Evolutionary conservation across 1,140 invertebrate species (phyloP).

Genomic region (Oryzaephilus surinamensis): DNA sequence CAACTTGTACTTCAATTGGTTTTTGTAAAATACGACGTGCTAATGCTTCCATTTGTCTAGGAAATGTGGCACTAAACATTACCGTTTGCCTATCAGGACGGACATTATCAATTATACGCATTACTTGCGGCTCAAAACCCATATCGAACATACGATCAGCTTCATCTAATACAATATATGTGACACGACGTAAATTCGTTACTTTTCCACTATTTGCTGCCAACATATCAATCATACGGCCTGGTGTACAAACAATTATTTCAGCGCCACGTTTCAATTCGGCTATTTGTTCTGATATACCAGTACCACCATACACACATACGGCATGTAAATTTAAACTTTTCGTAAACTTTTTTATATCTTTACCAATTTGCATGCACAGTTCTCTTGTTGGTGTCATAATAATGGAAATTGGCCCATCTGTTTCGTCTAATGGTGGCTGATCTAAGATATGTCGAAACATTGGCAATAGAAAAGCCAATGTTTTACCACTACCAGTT

Average conservation of each 20-base stretch:
- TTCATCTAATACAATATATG: constrained; percentile 97
- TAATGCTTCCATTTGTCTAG: constrained; percentile 96
- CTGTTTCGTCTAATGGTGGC: constrained; percentile 81
- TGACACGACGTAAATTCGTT: constrained; percentile 90
- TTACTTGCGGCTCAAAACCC: constrained; percentile 99
- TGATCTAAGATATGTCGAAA: constrained; percentile 97
- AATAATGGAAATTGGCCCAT: constrained; percentile 93
- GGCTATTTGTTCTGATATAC: constrained; percentile 94
- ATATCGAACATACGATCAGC: too few species aligned
- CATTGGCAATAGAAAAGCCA: constrained; percentile 97
- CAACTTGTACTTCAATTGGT: constrained; percentile 97
- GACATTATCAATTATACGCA: constrained; percentile 96
- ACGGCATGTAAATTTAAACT: constrained; percentile 76
- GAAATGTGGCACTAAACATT: constrained; percentile 98
- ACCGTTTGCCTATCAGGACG: constrained; percentile 96
- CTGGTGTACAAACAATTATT: constrained; percentile 98
- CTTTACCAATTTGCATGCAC: constrained; percentile 97
- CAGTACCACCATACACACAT: constrained; percentile 98
- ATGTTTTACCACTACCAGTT: constrained; percentile 97
- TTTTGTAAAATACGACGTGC: constrained; percentile 87
- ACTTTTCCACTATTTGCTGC: constrained; percentile 95
- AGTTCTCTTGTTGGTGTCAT: constrained; percentile 98
- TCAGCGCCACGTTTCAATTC: constrained; percentile 93
- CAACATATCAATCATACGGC: constrained; percentile 99
- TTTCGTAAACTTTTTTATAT: constrained; percentile 93